Percentiles rank a stretch among this genome's conserved stretches.
Conservation (phyloP, 2,797 vertebrate genomes). For the Cottoperca gobio region DNA sequence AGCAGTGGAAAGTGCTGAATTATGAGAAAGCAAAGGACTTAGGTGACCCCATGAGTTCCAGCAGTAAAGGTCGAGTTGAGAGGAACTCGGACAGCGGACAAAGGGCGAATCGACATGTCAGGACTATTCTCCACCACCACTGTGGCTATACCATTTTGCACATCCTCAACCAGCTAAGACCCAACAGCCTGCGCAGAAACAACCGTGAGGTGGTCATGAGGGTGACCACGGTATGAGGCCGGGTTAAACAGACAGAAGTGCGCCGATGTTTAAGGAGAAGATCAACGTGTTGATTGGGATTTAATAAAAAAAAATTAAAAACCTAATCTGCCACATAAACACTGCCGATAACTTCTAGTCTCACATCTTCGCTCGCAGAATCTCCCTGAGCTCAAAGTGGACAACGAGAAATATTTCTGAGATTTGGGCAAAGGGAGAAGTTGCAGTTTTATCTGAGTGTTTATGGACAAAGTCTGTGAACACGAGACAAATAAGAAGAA, state of each 20-base stretch:
- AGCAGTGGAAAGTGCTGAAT: slow-evolving; percentile 93
- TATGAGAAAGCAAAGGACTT: slow-evolving; percentile 91
- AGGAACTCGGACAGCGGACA: slow-evolving; percentile 72
- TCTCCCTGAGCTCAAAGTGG: slow-evolving; percentile 29
- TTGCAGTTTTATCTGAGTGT: slow-evolving; percentile 27
- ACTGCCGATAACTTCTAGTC: slow-evolving; percentile 45
- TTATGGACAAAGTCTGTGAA: slow-evolving; percentile 18
- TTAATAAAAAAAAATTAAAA: slow-evolving; percentile 14
- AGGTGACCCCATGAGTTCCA: slow-evolving; percentile 83
- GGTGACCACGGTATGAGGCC: slow-evolving; percentile 89
- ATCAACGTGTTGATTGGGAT: slow-evolving; percentile 26
- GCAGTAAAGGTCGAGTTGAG: slow-evolving; percentile 82
- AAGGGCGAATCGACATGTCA: slow-evolving; percentile 82
- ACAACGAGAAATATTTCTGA: slow-evolving; percentile 6
- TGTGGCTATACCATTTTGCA: slow-evolving; percentile 90
- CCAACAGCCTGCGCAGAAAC: slow-evolving; percentile 83
- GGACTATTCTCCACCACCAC: slow-evolving; percentile 91
- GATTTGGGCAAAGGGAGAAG: slow-evolving; percentile 10
- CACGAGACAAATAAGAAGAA: slow-evolving; percentile 4
- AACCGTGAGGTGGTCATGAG: slow-evolving; percentile 91
- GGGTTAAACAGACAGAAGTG: slow-evolving; percentile 2
- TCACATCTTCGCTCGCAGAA: slow-evolving; percentile 14
- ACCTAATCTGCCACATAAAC: slow-evolving; percentile 47
- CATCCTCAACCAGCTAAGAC: slow-evolving; percentile 90
- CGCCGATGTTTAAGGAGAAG: slow-evolving; percentile 13